Evolutionary conservation across 2,113 vertebrate species (phyloP), one percentile per base, ranked within the genome.

Genomic region (Propithecus coquereli): DNA sequence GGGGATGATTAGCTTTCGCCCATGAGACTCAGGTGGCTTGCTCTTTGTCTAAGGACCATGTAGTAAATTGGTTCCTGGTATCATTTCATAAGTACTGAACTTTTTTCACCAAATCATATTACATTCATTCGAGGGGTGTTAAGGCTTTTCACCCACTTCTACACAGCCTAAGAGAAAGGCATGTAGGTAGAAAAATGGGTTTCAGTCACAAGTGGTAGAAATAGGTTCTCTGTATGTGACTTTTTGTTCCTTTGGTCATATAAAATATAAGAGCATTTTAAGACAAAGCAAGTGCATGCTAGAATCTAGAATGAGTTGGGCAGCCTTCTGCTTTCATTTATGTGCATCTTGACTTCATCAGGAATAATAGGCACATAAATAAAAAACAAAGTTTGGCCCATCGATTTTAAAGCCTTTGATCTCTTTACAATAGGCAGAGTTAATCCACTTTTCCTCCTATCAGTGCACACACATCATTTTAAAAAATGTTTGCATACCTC

Each of bases 321-420:
- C 0, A 5, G 0, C 23, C 16, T 91, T 92, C 65, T 43, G 11
- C 17, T 94, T 91, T 88, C 25, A 88, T 94, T 88, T 86, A 66
- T 45, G 14, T 34, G 22, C 10, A 81, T 88, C 52, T 94, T 94
- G n/a, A 65, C n/a, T 93, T 82, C 18, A 82, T 65, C 32, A 82
- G 68, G 37, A 80, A 32, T 71, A 65, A 71, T 7, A 88, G 34
- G 66, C 6, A 87, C 34, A 90, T 66, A 94, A 87, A 84, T 87
- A 95, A 89, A 94, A 95, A 84, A 17, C 10, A 96, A 59, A 96
- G 71, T 71, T 65, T 95, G 37, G 40, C 23, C 50, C 17, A 77
- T 45, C 93, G 83, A 76, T 94, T 95, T 82, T 93, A 96, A 87
- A 96, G 22, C 12, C 34, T 79, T 18, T 92, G 20, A 45, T 90